Evolutionary conservation across 2,797 vertebrate species (phyloP), one percentile per base, ranked within the genome.

Genomic region (Emydoidea blandingii): DNA sequence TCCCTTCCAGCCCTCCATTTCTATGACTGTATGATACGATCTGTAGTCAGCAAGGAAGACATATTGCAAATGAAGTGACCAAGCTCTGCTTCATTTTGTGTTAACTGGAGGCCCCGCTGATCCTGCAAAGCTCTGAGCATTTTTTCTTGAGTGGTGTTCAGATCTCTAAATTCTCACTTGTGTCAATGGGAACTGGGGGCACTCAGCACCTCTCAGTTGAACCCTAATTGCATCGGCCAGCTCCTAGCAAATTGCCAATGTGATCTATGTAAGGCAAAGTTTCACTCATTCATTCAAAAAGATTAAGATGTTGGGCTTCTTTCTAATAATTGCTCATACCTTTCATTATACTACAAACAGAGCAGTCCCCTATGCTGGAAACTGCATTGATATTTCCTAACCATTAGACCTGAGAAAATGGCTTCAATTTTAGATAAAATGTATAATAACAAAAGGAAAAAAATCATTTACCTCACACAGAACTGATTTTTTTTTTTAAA

Each of bases 151-250:
- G 7, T 21, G 6, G 41, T 29, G 47, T 44, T 53, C 57, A 72
- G 19, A 90, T 47, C 0, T 0, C 37, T 82, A 27, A 84, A 56
- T 31, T 14, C 5, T 9, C 4, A 29, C 41, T 44, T 44, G 44
- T 47, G 12, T 29, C 44, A 15, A 18, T 49, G 44, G 27, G 44
- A 49, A 5, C 72, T 12, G 41, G 41, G 37, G 21, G 72, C 23
- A 74, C 5, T 44, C 41, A 12, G 41, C 72, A 25, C 12, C 23
- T 44, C 72, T 27, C 72, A 25, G 29, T 12, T 86, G 34, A 12
- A 6, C n/a, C 49, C 90, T 91, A 92, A 79, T 1, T 76, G 25
- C 14, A 16, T 44, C 12, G 47, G 23, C 44, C 23, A 29, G 11
- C 23, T 74, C 23, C 41, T 72, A 41, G 25, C 25, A 76, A 76